phyloP scores from a whole-genome alignment of 2,113 vertebrate genomes.

The Scomber scombrus region DNA sequence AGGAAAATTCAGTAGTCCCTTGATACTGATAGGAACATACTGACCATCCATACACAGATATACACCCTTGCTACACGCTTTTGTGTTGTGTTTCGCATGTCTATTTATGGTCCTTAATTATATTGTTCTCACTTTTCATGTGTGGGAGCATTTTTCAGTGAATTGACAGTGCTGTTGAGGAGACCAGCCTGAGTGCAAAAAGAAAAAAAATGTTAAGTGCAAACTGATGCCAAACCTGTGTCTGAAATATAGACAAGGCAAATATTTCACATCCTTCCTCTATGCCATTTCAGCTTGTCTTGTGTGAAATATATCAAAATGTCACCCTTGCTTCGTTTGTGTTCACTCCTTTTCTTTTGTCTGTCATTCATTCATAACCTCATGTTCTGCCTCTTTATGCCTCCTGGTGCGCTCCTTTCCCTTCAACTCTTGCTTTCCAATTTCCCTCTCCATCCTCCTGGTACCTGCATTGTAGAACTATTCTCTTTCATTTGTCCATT shows the following conservation, averaged over 20 bases:
- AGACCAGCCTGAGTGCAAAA: slow-evolving; percentile 8
- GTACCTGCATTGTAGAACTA: slow-evolving; percentile 23
- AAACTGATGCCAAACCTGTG: slow-evolving; percentile 20
- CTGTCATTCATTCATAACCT: slow-evolving; percentile 52
- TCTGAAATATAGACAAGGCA: slow-evolving; percentile 6
- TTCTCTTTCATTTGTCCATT: slow-evolving; percentile 61
- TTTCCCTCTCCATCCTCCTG: slow-evolving; percentile 33
- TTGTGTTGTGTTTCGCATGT: neutral
- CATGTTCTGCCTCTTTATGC: slow-evolving; percentile 16
- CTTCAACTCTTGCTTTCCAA: slow-evolving; percentile 39
- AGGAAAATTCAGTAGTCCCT: too few species aligned
- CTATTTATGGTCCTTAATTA: slow-evolving; percentile 5
- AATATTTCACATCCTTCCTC: slow-evolving; percentile 10
- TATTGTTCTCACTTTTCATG: neutral
- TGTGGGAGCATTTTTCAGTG: neutral
- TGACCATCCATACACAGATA: too few species aligned
- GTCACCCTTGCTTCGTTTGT: neutral
- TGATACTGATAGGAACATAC: neutral
- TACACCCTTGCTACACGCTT: neutral
- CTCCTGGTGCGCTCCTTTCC: slow-evolving; percentile 18
- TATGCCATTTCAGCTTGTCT: slow-evolving; percentile 14
- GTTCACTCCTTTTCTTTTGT: slow-evolving; percentile 41
- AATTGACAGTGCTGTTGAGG: neutral
- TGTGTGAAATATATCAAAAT: slow-evolving; percentile 30
- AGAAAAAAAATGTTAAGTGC: neutral